Conservation (phyloP, 2,113 vertebrate genomes). For the Dendropsophus ebraccatus region DNA sequence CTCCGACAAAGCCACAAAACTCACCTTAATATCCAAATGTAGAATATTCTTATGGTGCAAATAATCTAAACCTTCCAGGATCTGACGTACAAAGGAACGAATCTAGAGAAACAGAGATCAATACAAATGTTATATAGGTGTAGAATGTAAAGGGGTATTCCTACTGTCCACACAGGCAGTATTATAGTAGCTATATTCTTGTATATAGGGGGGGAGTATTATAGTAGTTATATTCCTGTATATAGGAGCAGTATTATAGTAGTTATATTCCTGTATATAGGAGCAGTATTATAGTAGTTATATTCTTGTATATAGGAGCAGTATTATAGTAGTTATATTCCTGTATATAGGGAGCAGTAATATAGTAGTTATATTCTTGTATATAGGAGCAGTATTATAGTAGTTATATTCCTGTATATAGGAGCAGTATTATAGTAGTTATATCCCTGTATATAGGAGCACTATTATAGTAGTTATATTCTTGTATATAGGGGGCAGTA, state of each 20-base stretch:
- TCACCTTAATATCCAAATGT: conserved; percentile 95
- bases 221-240: conserved; percentile 6
- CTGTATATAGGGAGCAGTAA: neutral
- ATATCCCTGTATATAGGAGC: neutral
- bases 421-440: neutral
- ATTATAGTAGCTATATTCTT: neutral
- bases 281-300: conserved; percentile 1
- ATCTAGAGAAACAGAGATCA: conserved; percentile 73
- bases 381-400: neutral
- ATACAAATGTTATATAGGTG: neutral
- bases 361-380: conserved; percentile 17
- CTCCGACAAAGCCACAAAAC: neutral
- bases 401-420: neutral
- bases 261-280: neutral
- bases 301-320: neutral
- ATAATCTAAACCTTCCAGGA: conserved; percentile 88
- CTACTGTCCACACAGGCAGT: no score
- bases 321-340: neutral
- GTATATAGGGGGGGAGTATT: neutral
- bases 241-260: neutral
- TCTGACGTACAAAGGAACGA: conserved; percentile 84
- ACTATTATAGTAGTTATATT: conserved; percentile 1
- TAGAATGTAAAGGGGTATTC: neutral
- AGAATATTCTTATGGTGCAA: conserved; percentile 86
- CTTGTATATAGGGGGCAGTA: neutral